A percentile compares a stretch with the other conserved stretches of the same genome.
Conservation (phyloP, 2,113 vertebrate species). For the Sturnus vulgaris region DNA sequence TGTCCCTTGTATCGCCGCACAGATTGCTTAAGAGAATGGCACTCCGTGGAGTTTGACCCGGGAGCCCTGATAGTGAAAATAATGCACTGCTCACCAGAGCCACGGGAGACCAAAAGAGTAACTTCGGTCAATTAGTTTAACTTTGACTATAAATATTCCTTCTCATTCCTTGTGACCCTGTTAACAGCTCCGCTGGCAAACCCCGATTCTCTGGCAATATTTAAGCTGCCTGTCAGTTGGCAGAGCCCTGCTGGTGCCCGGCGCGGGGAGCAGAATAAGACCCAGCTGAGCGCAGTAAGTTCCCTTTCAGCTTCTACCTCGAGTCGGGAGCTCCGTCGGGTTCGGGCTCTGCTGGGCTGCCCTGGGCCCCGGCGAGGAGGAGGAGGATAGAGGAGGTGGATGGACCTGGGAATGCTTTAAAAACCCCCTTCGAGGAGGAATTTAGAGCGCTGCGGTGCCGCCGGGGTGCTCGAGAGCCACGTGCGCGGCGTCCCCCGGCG, state of each 20-base stretch:
- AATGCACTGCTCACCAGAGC: constrained; percentile 8
- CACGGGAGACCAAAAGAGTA: constrained; percentile 4
- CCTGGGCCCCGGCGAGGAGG: fast-evolving
- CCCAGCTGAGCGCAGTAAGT: constrained; percentile 61
- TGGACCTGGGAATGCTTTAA: background rate
- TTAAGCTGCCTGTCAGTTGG: constrained; percentile 56
- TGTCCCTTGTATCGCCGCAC: background rate
- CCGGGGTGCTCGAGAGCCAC: background rate
- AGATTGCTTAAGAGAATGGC: constrained; percentile 48
- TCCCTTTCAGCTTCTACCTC: constrained; percentile 4
- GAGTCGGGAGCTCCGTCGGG: background rate
- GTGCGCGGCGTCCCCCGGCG: background rate
- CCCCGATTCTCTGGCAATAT: constrained; percentile 55
- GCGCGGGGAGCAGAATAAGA: constrained; percentile 38
- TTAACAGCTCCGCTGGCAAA: constrained; percentile 55
- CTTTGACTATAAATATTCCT: constrained; percentile 55
- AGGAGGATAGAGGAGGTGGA: background rate
- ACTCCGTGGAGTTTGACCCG: constrained; percentile 65
- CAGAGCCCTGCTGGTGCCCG: constrained; percentile 35
- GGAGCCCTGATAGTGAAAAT: constrained; percentile 50
- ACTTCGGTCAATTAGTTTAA: constrained; percentile 33
- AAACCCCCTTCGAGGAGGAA: background rate
- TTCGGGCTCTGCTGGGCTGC: background rate
- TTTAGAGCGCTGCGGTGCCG: background rate
- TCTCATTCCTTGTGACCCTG: constrained; percentile 48